Base-by-base conservation (phyloP, 2,888 invertebrate species). In the Melanotus villosus region DNA sequence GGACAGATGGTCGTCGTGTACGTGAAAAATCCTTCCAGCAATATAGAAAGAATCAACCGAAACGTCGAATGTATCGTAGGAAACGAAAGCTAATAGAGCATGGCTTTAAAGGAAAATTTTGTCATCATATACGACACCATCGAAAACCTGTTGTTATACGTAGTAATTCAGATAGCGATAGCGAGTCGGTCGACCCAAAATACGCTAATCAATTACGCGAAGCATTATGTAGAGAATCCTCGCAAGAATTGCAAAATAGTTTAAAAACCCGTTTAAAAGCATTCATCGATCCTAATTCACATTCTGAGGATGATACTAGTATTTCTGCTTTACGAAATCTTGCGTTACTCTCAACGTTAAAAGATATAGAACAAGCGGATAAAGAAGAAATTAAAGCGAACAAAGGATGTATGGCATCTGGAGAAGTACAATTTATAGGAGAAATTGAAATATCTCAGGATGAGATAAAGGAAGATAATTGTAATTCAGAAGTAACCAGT, bases 201-300 rank as follows among this genome's bases (percentile, higher is more conserved):
- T 79, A 77, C 18, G 73, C 80, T 43, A 82, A 84, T 72, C 88
- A 87, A 80, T 79, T 90, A 70, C 88, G 87, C 71, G 84, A 89
- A 80, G 89, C 89, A 57, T 87, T 89, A 34, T 80, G 84, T 43
- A 84, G 88, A 41, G 80, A 81, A 64, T 70, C 67, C 7, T 65
- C 71, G 7, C 73, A 78, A 52, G 78, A 79, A 32, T 75, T 78
- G 21, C 79, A 78, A 66, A 82, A 81, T 66, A 82, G 81, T 65
- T 76, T 84, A 43, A 74, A 78, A 56, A 78, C 80, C 4, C 78
- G 84, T 34, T 72, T 85, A 64, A 80, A 78, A 71, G 79, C 75
- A 2, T 83, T 85, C 81, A 62, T 73, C 26, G 59, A 66, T 0
- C 47, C 52, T 2, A 34, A n/a, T 41, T 64, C 67, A 14, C 58